A percentile compares a stretch with the other conserved stretches of the same genome.
phyloP scores from a whole-genome alignment of 2,113 vertebrate genomes.

The Oxyruncus cristatus region DNA sequence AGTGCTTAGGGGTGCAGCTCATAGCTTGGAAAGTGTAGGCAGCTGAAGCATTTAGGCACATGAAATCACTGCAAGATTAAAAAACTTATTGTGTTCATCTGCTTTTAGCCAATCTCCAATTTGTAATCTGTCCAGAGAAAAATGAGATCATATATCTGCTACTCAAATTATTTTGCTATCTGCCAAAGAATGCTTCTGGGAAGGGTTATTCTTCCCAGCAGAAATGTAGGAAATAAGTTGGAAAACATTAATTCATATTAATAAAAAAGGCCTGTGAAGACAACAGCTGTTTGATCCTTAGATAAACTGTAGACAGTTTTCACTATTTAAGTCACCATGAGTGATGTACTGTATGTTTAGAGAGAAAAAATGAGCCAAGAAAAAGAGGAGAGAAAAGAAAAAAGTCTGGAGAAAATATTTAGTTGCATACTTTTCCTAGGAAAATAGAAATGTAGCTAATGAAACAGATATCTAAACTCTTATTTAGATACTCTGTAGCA shows the following conservation, averaged over 20 bases:
- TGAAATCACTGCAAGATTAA: constrained; percentile 64
- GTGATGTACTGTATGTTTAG: constrained; percentile 36
- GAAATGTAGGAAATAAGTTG: constrained; percentile 64
- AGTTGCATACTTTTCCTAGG: constrained; percentile 50
- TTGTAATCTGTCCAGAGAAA: constrained; percentile 66
- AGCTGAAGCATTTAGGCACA: constrained; percentile 39
- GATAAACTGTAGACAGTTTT: constrained; percentile 64
- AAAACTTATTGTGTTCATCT: constrained; percentile 46
- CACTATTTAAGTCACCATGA: constrained; percentile 50
- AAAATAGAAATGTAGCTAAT: constrained; percentile 43
- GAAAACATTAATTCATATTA: constrained; percentile 67
- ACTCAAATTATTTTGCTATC: constrained; percentile 69
- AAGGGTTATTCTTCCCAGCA: constrained; percentile 62
- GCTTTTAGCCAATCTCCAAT: constrained; percentile 57
- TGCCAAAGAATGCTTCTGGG: constrained; percentile 65
- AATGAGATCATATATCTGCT: constrained; percentile 70
- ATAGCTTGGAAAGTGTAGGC: constrained; percentile 40
- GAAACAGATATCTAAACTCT: background rate
- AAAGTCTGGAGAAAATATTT: constrained; percentile 54
- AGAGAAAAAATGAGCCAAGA: constrained; percentile 39
- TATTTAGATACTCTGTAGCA: background rate
- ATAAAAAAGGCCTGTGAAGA: constrained; percentile 66
- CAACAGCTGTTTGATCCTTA: constrained; percentile 67
- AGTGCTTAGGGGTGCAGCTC: constrained; percentile 19
- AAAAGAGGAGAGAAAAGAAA: constrained; percentile 36